These are phyloP conservation scores for Xyrauchen texanus DNA, from an alignment of 2,113 vertebrate species.

Conservation along the genomic window DNA sequence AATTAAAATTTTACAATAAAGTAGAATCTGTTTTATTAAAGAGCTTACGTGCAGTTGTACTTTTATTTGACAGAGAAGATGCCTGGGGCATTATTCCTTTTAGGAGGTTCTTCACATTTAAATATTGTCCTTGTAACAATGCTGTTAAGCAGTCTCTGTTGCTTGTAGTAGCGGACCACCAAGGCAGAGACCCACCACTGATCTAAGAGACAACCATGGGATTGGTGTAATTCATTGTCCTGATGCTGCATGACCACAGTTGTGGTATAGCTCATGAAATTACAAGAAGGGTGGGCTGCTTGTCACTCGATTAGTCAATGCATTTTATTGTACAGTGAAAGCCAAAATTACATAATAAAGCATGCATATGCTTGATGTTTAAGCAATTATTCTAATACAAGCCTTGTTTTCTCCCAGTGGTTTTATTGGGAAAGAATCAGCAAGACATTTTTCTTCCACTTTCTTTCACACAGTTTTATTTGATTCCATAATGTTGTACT, in stretches of 20 bases:
- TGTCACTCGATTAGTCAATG: background rate
- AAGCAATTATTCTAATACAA: background rate
- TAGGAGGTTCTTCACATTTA: background rate
- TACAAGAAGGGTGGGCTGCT: background rate
- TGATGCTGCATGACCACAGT: slow-evolving; percentile 10
- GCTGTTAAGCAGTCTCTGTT: background rate
- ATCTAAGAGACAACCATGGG: slow-evolving; percentile 3
- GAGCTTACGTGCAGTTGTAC: background rate
- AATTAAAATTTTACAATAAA: no score
- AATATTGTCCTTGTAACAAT: background rate
- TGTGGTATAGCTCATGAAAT: background rate
- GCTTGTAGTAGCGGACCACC: slow-evolving; percentile 14
- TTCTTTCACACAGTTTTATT: no score
- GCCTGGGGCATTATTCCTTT: background rate
- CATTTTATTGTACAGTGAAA: background rate
- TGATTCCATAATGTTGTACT: no score
- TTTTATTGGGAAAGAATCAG: background rate
- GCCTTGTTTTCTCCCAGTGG: background rate
- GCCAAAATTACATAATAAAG: background rate
- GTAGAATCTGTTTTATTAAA: no score
- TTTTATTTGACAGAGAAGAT: background rate
- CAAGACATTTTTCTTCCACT: no score
- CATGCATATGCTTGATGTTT: background rate
- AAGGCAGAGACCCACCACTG: slow-evolving; percentile 23
- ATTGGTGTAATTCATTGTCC: slow-evolving; percentile 3